Conservation (phyloP, 1,140 invertebrate genomes). For the Drosophila asahinai region DNA sequence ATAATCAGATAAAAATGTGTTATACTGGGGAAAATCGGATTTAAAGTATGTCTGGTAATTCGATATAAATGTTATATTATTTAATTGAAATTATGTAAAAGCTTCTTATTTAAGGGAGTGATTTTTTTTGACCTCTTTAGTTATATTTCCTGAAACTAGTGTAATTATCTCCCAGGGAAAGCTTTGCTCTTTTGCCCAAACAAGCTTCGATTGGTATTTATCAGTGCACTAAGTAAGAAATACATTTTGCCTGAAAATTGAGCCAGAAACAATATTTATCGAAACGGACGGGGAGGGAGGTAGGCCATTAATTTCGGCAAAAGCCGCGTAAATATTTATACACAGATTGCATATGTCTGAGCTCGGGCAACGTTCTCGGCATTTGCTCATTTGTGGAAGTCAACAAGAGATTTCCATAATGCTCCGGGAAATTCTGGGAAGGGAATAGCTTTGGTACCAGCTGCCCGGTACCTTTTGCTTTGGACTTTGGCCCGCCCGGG, state of each 20-base stretch:
- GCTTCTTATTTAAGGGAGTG: neutral
- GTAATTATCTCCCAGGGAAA: neutral
- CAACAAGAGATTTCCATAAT: slow-evolving; percentile 80
- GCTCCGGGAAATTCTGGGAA: slow-evolving; percentile 10
- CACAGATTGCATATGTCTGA: slow-evolving; percentile 69
- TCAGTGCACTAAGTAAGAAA: slow-evolving; percentile 41
- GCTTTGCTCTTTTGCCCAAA: neutral
- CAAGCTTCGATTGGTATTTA: slow-evolving; percentile 11
- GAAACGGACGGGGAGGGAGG: slow-evolving; percentile 1
- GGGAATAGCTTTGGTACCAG: slow-evolving; percentile 33
- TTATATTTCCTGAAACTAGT: neutral
- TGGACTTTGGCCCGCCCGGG: slow-evolving; percentile 12
- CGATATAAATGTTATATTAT: neutral
- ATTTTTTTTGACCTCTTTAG: neutral
- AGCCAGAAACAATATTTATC: slow-evolving; percentile 49
- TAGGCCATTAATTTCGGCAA: slow-evolving; percentile 68
- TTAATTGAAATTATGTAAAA: slow-evolving; percentile 2
- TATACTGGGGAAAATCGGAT: slow-evolving; percentile 18
- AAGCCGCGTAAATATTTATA: slow-evolving; percentile 80
- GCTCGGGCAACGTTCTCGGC: slow-evolving; percentile 50
- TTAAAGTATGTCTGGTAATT: slow-evolving; percentile 3
- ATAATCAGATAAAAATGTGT: slow-evolving; percentile 32
- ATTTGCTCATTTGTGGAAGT: slow-evolving; percentile 81
- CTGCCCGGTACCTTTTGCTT: slow-evolving; percentile 34
- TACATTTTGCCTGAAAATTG: slow-evolving; percentile 28